These are phyloP conservation scores for Dasyprocta punctata DNA, from an alignment of 2,113 vertebrate species.

Conservation along the genomic window DNA sequence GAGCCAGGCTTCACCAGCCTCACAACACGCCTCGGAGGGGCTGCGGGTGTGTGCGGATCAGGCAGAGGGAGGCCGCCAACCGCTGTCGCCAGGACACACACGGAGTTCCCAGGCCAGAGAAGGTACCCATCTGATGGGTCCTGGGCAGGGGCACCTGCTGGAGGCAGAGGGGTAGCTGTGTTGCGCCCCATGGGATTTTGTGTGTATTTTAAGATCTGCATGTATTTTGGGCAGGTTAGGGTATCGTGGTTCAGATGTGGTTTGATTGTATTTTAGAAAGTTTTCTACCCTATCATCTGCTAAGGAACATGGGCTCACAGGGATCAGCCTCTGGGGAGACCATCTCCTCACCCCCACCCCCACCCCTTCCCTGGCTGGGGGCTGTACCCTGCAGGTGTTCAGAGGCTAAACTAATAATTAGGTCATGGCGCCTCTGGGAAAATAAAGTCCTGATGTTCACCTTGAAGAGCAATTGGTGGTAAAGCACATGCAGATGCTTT, in stretches of 20 bases:
- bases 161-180: background rate
- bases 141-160: background rate
- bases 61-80: background rate
- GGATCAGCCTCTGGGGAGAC: background rate
- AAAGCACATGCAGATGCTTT: background rate
- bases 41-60: background rate
- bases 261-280: background rate
- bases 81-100: background rate
- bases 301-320: conserved; percentile 58
- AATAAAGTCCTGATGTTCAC: background rate
- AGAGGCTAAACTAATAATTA: background rate
- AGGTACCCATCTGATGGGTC: background rate
- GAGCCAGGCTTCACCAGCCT: background rate
- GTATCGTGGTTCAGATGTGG: background rate
- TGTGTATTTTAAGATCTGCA: background rate
- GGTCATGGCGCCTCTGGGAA: background rate
- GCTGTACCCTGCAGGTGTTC: too few species aligned
- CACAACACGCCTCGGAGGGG: too few species aligned
- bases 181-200: background rate
- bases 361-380: too few species aligned
- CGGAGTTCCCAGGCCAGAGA: background rate
- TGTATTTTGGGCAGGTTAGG: background rate
- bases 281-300: background rate
- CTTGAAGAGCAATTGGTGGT: background rate
- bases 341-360: accelerated